A percentile compares a stretch with the other conserved stretches of the same genome.
These are phyloP conservation scores for Stenotaenia linearis DNA, from an alignment of 2,888 invertebrate species.

Conservation along the genomic window DNA sequence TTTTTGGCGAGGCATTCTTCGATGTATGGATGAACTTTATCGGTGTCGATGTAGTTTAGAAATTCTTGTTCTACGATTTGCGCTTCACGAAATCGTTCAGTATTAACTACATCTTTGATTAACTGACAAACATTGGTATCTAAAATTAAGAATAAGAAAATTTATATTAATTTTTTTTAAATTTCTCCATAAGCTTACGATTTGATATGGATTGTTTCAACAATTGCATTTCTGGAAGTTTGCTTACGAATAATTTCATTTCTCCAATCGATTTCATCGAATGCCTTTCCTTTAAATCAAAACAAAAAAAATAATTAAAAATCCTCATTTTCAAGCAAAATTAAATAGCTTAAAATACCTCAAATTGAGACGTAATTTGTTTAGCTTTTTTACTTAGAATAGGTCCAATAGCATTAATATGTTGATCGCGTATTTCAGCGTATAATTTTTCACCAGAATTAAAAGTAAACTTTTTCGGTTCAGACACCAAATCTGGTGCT, in stretches of 20 bases:
- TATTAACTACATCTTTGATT: constrained; percentile 76
- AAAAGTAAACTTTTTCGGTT: constrained; percentile 69
- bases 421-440: constrained; percentile 82
- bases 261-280: constrained; percentile 83
- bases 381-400: constrained; percentile 80
- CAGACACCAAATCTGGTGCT: constrained; percentile 53
- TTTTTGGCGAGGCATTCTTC: constrained; percentile 87
- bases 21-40: constrained; percentile 78
- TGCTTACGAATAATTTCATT: constrained; percentile 86
- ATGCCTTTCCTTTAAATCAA: constrained; percentile 73
- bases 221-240: constrained; percentile 77
- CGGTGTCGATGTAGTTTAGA: constrained; percentile 82
- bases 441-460: constrained; percentile 86
- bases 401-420: constrained; percentile 84
- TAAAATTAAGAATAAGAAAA: background rate
- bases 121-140: constrained; percentile 88
- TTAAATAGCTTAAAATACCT: no score
- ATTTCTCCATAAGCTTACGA: constrained; percentile 48
- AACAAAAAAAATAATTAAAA: no score
- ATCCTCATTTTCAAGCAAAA: no score
- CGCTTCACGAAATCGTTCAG: constrained; percentile 69
- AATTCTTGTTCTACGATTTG: constrained; percentile 86
- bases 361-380: constrained; percentile 72
- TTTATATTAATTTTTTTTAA: background rate
- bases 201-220: constrained; percentile 69